Evolutionary conservation across 2,888 invertebrate species (phyloP), one percentile per base, ranked within the genome.

Genomic region (Tethea ocularis): DNA sequence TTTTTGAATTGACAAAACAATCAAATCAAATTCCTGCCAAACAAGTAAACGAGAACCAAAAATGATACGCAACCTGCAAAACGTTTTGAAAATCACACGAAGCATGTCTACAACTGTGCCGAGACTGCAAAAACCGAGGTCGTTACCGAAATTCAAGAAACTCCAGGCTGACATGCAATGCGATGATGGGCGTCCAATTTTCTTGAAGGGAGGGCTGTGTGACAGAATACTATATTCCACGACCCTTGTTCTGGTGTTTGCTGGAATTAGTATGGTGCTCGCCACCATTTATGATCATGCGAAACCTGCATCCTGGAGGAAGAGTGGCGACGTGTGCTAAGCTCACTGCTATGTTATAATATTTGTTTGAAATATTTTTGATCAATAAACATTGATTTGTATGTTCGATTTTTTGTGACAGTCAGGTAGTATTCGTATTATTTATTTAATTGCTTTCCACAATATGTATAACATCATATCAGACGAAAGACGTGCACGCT

Each of bases 221-320:
- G 83, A 83, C 59, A 65, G 80, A 2, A 2, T 77, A 0, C 57
- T 84, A 4, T 84, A 82, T n/a, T 51, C 58, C 0, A 2, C 62
- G 0, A 83, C 83, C 0, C 29, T 78, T 7, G 36, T 79, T 0
- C 20, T 57, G 0, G 68, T 69, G 33, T 46, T 23, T 7, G 11
- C 66, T 0, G 80, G 79, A 0, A 8, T 72, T 0, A 15, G 67
- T 6, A 65, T 72, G 57, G 41, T 33, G 0, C 2, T 78, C 0
- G 0, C 26, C 5, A 55, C 66, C 2, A 57, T 83, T 2, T 84
- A 82, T 33, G 78, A 83, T 1, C 13, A 72, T 1, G 82, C 82
- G 1, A 84, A 84, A 55, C 84, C 84, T 0, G 53, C 69, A 0
- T 74, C 78, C 2, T 84, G 83, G 84, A 78, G 63, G 57, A 52